Percentiles rank a stretch among this genome's conserved stretches.
Conservation (phyloP, 1,140 invertebrate genomes). For the Amyelois transitella region DNA sequence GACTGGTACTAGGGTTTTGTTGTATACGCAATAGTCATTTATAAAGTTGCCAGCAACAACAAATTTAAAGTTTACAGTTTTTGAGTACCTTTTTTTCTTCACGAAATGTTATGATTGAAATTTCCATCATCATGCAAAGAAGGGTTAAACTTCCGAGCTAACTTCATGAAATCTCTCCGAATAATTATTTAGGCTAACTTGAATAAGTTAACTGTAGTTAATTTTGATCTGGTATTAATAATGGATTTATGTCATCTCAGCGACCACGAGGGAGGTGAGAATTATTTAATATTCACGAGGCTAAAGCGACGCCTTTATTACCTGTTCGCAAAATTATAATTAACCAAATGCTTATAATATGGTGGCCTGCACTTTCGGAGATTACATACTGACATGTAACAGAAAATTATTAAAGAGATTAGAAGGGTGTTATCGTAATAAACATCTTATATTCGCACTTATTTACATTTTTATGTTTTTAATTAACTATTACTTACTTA, state of each 20-base stretch:
- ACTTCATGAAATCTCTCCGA: background rate
- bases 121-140: too few species aligned
- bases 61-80: too few species aligned
- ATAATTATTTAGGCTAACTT: background rate
- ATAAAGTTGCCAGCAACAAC: too few species aligned
- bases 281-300: constrained; percentile 20
- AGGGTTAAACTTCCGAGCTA: background rate
- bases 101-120: too few species aligned
- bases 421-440: too few species aligned
- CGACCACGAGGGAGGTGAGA: constrained; percentile 4
- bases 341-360: constrained; percentile 13
- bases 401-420: background rate
- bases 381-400: background rate
- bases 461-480: too few species aligned
- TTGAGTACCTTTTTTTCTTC: too few species aligned
- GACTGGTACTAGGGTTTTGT: too few species aligned
- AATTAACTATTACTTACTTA: too few species aligned
- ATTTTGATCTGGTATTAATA: constrained; percentile 11
- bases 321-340: constrained; percentile 12
- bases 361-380: background rate
- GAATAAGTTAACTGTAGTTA: constrained; percentile 2
- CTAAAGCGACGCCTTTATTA: constrained; percentile 15
- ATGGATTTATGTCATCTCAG: constrained; percentile 14
- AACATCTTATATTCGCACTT: too few species aligned
- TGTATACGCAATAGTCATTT: too few species aligned